Percentiles rank a stretch among this genome's conserved stretches.
phyloP scores from a whole-genome alignment of 2,797 vertebrate species.

The Ctenopoma kingsleyae region DNA sequence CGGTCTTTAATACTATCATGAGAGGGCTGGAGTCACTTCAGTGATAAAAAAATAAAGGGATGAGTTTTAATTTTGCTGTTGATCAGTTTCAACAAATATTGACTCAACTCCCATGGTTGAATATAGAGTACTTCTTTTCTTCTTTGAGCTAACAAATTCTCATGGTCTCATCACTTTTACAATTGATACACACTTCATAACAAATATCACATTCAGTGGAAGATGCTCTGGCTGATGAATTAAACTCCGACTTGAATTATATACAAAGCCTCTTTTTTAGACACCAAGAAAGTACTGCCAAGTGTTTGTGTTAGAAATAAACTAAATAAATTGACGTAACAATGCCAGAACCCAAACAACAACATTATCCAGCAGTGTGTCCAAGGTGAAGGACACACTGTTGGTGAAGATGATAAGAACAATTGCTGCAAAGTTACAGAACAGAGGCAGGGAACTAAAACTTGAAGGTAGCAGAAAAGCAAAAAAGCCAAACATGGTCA shows the following conservation, averaged over 20 bases:
- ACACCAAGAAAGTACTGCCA: neutral
- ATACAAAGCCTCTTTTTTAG: constrained; percentile 13
- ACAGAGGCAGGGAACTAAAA: neutral
- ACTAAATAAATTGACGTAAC: neutral
- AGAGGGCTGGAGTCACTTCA: constrained; percentile 32
- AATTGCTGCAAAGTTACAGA: neutral
- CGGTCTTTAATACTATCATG: constrained; percentile 51
- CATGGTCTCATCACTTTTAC: constrained; percentile 8
- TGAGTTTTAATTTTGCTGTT: constrained; percentile 43
- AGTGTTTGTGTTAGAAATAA: constrained; percentile 9
- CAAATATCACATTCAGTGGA: constrained; percentile 1
- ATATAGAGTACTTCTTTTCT: constrained; percentile 25
- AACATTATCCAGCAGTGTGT: neutral
- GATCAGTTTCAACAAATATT: constrained; percentile 54
- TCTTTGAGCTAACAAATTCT: constrained; percentile 6
- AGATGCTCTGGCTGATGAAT: constrained; percentile 18
- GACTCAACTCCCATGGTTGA: constrained; percentile 41
- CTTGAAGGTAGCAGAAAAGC: neutral
- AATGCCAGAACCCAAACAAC: neutral
- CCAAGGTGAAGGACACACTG: neutral
- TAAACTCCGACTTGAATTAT: constrained; percentile 6
- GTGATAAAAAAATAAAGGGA: constrained; percentile 46
- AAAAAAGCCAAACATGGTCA: constrained; percentile 26
- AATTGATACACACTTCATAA: constrained; percentile 14
- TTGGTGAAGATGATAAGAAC: neutral